A percentile compares a stretch with the other conserved stretches of the same genome.
These are phyloP conservation scores for Catostomus latipinnis DNA, from an alignment of 2,797 vertebrate genomes.

Conservation along the genomic window DNA sequence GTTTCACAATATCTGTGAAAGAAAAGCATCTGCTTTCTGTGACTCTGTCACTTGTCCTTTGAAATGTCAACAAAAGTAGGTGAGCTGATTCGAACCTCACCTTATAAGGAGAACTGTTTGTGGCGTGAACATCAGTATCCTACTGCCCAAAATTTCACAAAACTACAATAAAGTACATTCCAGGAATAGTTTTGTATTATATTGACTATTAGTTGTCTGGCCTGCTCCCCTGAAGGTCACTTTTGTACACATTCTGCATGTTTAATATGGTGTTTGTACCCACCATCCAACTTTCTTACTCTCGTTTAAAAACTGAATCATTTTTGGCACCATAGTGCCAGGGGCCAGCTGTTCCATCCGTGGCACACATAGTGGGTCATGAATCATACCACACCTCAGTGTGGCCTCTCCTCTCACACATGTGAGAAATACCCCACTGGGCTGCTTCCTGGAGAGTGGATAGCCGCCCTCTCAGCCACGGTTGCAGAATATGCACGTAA, in stretches of 20 bases:
- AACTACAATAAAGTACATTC: constrained; percentile 65
- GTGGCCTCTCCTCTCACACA: constrained; percentile 64
- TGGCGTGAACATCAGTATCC: constrained; percentile 41
- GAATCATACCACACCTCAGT: constrained; percentile 66
- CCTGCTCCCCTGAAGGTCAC: constrained; percentile 18
- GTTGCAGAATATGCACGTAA: constrained; percentile 3
- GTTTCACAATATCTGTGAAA: constrained; percentile 42
- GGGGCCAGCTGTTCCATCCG: constrained; percentile 52
- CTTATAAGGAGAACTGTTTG: constrained; percentile 74
- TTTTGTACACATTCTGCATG: too few species aligned
- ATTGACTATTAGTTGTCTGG: constrained; percentile 36
- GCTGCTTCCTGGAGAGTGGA: constrained; percentile 31
- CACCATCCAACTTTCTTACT: neutral
- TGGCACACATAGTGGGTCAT: constrained; percentile 50
- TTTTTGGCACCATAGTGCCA: constrained; percentile 26
- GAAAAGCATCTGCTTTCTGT: constrained; percentile 47
- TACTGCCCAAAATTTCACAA: constrained; percentile 56
- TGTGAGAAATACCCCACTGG: constrained; percentile 55
- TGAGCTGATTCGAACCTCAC: constrained; percentile 56
- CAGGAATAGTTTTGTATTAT: constrained; percentile 69
- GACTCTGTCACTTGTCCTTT: constrained; percentile 33
- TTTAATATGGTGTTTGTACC: neutral
- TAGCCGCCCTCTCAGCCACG: constrained; percentile 26
- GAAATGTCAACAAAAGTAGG: constrained; percentile 55
- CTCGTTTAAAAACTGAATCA: constrained; percentile 1